Base-by-base conservation (phyloP, 1,140 invertebrate genomes). In the Steinernema feltiae region DNA sequence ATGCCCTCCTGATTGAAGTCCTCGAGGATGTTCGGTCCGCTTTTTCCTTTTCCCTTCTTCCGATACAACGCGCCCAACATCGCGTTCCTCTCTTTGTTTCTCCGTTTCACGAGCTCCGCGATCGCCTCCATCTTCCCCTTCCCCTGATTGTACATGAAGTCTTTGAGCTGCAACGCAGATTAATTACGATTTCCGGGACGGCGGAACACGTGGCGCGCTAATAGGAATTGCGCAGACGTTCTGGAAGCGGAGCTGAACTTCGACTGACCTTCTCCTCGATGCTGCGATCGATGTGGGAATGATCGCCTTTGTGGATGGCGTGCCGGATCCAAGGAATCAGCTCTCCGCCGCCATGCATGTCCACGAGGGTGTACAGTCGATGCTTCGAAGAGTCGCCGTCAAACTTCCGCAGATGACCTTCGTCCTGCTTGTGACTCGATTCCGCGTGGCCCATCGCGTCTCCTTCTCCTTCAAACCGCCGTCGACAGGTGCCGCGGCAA, bases 11-110 rank as follows among this genome's bases (percentile, higher is more conserved):
- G 84, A 63, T 85, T 85, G 73, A 85, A 86, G 48, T 86, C 85
- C 41, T 85, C 85, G 70, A 85, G 48, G 46, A 85, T 85, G 70
- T 85, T 85, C 17, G 84, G 84, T 1, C 84, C 84, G 72, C 84
- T 85, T 70, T 85, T 85, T 72, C 84, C 84, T 76, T 86, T 85
- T 63, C 84, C 84, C 70, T 85, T 85, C 77, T 85, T 85, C 30
- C 84, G 71, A 17, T 72, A 78, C 18, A 84, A 84, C n/a, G 84
- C 83, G n/a, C 85, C 78, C 0, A 85, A 53, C 48, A 78, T 32
- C 72, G 83, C 84, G 71, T 85, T 85, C 76, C 84, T 72, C 70
- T 85, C 84, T 76, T 86, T 85, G 70, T 85, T 85, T 72, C 84
- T 35, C 63, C 75, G 30, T 73, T 86, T 85, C 0, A 85, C 85